Evolutionary conservation across 2,797 vertebrate species (phyloP).

Genomic region (Tapera naevia): DNA sequence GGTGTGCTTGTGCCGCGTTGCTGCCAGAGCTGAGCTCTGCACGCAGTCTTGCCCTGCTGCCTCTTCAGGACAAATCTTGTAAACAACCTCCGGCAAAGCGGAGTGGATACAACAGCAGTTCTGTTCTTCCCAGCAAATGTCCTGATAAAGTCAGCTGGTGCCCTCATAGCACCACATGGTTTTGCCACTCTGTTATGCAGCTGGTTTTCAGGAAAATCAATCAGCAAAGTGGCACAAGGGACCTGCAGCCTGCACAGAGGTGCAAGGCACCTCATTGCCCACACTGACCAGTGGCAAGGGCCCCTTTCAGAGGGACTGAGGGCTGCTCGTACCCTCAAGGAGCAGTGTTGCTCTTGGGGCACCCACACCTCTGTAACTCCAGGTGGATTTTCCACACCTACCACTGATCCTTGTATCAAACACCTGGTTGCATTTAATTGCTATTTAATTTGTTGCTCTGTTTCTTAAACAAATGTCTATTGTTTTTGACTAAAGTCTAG

Average conservation of each 20-base stretch:
- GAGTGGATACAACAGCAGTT: accelerated
- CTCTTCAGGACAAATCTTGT: not conserved
- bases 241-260: accelerated
- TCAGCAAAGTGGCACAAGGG: accelerated
- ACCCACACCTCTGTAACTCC: accelerated
- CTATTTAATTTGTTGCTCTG: not conserved
- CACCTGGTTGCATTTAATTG: accelerated
- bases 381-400: accelerated
- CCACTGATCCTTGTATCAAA: not conserved
- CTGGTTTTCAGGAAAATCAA: accelerated
- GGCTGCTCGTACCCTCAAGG: accelerated
- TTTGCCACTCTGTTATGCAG: accelerated
- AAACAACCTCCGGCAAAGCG: not conserved
- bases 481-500: not conserved
- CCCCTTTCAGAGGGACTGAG: accelerated
- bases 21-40: not conserved
- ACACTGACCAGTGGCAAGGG: accelerated
- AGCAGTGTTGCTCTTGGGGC: accelerated
- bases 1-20: accelerated
- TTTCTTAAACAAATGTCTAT: not conserved
- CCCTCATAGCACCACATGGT: accelerated
- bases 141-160: accelerated
- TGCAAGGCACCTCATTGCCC: accelerated
- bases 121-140: not conserved
- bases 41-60: accelerated